Evolutionary conservation across 2,113 vertebrate genomes (phyloP), one percentile per base, ranked within the genome.

Genomic region (Cathartes aura): DNA sequence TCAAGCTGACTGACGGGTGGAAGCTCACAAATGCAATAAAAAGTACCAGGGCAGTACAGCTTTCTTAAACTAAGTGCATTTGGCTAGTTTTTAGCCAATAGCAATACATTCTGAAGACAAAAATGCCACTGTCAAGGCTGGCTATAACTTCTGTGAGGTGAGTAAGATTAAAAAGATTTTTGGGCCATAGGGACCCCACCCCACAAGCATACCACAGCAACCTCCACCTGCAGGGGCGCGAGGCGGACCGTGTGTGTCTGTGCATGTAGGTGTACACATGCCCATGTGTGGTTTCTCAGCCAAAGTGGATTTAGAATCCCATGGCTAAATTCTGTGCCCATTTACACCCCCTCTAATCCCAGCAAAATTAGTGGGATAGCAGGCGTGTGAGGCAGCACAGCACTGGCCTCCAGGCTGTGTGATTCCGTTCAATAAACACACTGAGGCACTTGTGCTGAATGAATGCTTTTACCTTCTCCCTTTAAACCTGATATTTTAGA

Each of bases 401-500:
- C 2, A 4, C 88, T 56, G 62, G 84, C 76, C 78, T 87, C 82
- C 47, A 24, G 79, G 75, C 86, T 75, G 22, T 55, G 38, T 71
- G 85, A 96, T 97, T 97, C 75, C 82, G 91, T 97, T 95, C 96
- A 94, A 88, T 88, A 97, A 95, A 93, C 90, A 96, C 64, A 94
- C 91, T 94, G 97, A 89, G 91, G 93, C 86, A 95, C 76, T 92
- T 96, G 87, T 94, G 92, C 94, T 97, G 97, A 97, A 96, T 96
- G 96, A 96, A 96, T 76, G 87, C 95, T 95, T 96, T 96, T 95
- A 91, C 87, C 83, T 92, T 95, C 90, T 97, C 81, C 58, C 87
- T 97, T 97, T 97, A 96, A 97, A 98, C 76, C 63, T 84, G 95
- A 82, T 97, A 97, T 97, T 97, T 97, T 96, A 94, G 95, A 98